Conservation (phyloP, 2,888 invertebrate species). For the Serrognathus titanus region DNA sequence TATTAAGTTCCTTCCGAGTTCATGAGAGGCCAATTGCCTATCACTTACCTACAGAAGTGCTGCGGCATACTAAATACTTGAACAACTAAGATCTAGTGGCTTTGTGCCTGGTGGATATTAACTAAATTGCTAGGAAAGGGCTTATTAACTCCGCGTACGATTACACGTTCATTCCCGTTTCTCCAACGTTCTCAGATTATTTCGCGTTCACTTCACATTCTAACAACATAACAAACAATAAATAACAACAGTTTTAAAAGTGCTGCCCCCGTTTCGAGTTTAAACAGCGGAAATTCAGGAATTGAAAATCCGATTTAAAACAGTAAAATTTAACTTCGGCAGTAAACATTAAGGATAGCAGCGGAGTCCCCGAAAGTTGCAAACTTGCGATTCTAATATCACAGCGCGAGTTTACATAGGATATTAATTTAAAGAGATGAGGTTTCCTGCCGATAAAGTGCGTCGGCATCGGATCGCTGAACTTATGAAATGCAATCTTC, state of each 20-base stretch:
- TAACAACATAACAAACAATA: no score
- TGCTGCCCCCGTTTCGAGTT: no score
- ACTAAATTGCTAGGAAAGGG: constrained; percentile 1
- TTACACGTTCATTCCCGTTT: no score
- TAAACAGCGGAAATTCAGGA: background rate
- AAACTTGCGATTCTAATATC: constrained; percentile 1
- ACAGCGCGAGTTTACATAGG: constrained; percentile 1
- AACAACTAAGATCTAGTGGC: constrained; percentile 1
- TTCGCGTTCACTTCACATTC: no score
- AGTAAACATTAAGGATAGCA: background rate
- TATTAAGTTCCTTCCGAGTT: constrained; percentile 4
- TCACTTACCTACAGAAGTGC: constrained; percentile 8
- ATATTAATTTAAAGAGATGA: constrained; percentile 4
- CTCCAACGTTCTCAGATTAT: no score
- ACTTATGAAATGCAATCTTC: constrained; percentile 9
- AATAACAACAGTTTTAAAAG: no score
- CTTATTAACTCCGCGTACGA: background rate
- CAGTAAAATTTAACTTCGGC: constrained; percentile 1
- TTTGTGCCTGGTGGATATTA: background rate
- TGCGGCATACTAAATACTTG: constrained; percentile 2
- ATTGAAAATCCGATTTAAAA: background rate
- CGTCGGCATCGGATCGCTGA: constrained; percentile 2
- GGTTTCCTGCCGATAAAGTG: constrained; percentile 1
- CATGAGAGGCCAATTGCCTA: constrained; percentile 8
- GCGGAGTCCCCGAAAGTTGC: background rate